Conservation (phyloP, 2,113 vertebrate species). For the Ptilonorhynchus violaceus region DNA sequence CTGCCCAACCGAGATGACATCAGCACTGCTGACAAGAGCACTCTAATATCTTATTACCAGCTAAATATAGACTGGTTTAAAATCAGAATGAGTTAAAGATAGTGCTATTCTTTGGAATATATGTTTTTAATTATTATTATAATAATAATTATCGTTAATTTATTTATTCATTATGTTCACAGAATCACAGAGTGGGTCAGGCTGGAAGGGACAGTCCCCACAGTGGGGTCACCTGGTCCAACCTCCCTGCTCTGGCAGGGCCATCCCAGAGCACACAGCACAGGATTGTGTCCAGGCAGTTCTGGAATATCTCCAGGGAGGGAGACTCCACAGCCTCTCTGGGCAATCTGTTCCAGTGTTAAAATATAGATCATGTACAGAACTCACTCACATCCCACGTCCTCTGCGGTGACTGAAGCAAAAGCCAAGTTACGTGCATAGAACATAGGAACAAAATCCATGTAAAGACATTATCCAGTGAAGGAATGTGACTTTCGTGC, state of each 20-base stretch:
- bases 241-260: not conserved
- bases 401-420: not conserved
- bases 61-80: not conserved
- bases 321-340: not conserved
- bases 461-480: not conserved
- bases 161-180: not conserved
- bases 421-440: not conserved
- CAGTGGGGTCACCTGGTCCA: not conserved
- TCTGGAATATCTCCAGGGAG: not conserved
- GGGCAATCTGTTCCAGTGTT: not conserved
- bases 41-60: not conserved
- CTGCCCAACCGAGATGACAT: not conserved
- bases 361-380: not conserved
- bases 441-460: not conserved
- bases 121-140: not conserved
- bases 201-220: not conserved
- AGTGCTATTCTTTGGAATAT: not conserved
- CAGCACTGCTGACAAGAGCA: not conserved
- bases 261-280: not conserved
- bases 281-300: not conserved
- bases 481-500: not conserved
- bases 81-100: not conserved
- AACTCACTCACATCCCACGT: not conserved
- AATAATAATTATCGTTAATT: too few species aligned
- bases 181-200: not conserved